phyloP scores from a whole-genome alignment of 2,113 vertebrate species.

The Thamnaconus septentrionalis region DNA sequence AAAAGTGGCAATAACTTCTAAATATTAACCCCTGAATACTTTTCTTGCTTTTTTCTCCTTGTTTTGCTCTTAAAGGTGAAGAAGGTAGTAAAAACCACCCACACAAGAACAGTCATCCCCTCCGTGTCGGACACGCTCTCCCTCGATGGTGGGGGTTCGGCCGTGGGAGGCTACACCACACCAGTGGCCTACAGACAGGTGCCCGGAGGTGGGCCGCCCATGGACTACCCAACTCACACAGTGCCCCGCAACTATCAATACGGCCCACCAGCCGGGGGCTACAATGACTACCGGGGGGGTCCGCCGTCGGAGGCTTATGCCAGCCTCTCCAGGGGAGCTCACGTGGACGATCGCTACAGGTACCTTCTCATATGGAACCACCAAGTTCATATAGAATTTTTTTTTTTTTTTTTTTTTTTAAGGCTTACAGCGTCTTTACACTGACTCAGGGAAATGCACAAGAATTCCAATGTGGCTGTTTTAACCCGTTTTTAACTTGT shows the following conservation, averaged over 20 bases:
- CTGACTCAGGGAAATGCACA: too few relatives aligned
- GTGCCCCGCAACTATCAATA: slow-evolving; percentile 95
- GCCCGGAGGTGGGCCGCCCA: slow-evolving; percentile 48
- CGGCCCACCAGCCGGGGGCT: slow-evolving; percentile 74
- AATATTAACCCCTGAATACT: neutral
- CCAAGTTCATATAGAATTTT: too few relatives aligned
- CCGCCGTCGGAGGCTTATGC: slow-evolving; percentile 82
- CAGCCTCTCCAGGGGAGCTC: slow-evolving; percentile 85
- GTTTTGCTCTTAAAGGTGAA: slow-evolving; percentile 78
- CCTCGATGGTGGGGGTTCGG: slow-evolving; percentile 80
- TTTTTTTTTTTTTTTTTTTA: too few relatives aligned
- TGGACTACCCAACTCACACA: slow-evolving; percentile 86
- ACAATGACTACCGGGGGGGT: slow-evolving; percentile 77
- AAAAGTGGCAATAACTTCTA: neutral
- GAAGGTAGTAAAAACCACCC: slow-evolving; percentile 91
- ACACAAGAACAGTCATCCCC: slow-evolving; percentile 85
- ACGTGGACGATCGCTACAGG: slow-evolving; percentile 89
- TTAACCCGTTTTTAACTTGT: too few relatives aligned
- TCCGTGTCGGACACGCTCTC: slow-evolving; percentile 79
- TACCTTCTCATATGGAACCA: slow-evolving; percentile 7
- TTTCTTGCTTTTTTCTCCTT: neutral
- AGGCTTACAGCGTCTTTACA: too few relatives aligned
- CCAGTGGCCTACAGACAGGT: slow-evolving; percentile 83
- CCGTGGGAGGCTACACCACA: slow-evolving; percentile 76
- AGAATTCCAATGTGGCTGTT: too few relatives aligned